Evolutionary conservation across 2,888 invertebrate genomes (phyloP).

Genomic region (Cetonia aurata): DNA sequence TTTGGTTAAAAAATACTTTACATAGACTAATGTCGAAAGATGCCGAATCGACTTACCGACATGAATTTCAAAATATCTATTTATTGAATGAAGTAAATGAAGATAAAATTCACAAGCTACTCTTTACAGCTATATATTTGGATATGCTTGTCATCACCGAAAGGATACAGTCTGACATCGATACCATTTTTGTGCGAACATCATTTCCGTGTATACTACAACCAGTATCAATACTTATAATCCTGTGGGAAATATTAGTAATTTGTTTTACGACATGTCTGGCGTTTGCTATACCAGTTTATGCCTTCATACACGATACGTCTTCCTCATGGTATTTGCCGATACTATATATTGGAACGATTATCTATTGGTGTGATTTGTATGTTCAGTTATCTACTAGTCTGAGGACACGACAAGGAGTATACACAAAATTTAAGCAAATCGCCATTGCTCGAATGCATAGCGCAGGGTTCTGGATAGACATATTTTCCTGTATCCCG

Average conservation of each 20-base stretch:
- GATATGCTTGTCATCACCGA: constrained; percentile 50
- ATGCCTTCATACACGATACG: constrained; percentile 10
- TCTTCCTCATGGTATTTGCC: constrained; percentile 26
- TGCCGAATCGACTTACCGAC: constrained; percentile 41
- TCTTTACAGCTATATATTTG: constrained; percentile 48
- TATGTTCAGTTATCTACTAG: constrained; percentile 48
- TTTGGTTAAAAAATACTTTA: constrained; percentile 50
- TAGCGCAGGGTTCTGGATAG: constrained; percentile 41
- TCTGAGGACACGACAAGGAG: constrained; percentile 41
- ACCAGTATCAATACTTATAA: constrained; percentile 44
- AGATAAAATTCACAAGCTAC: constrained; percentile 41
- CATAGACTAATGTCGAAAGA: constrained; percentile 50
- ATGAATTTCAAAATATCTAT: constrained; percentile 50
- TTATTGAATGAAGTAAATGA: constrained; percentile 46
- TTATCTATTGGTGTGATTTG: constrained; percentile 44
- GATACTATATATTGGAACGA: constrained; percentile 21
- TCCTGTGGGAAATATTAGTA: constrained; percentile 47
- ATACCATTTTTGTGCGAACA: constrained; percentile 48
- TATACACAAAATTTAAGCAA: constrained; percentile 37
- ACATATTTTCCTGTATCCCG: constrained; percentile 47
- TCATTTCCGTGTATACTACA: constrained; percentile 50
- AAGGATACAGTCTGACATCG: constrained; percentile 46
- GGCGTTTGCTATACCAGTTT: constrained; percentile 26
- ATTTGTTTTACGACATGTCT: constrained; percentile 39
- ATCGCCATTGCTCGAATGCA: constrained; percentile 46